Conservation (phyloP, 2,888 invertebrate genomes). For the Yponomeuta sedellus region DNA sequence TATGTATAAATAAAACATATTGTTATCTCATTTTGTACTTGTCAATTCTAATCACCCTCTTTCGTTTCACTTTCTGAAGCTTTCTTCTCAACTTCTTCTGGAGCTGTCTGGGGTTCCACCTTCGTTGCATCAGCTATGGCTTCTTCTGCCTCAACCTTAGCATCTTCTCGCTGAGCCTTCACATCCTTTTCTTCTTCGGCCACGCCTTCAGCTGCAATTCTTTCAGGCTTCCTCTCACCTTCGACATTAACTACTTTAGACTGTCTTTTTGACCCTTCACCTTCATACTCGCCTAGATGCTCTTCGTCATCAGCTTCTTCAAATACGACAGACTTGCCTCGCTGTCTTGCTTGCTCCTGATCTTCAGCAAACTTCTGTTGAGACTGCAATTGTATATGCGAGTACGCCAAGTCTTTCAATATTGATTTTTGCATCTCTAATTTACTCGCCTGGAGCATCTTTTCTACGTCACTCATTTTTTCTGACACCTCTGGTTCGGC, state of each 20-base stretch:
- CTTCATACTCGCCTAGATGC: constrained; percentile 25
- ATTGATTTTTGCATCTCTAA: constrained; percentile 58
- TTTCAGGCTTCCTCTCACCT: neutral
- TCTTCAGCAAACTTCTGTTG: constrained; percentile 12
- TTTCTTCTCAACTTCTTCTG: neutral
- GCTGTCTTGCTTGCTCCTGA: neutral
- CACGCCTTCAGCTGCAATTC: neutral
- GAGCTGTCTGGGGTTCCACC: neutral
- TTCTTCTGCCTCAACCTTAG: neutral
- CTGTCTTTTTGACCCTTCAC: constrained; percentile 12
- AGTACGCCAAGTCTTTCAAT: constrained; percentile 54
- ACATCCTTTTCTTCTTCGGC: neutral
- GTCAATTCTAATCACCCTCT: neutral
- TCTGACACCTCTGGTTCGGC: constrained; percentile 32
- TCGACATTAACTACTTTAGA: neutral
- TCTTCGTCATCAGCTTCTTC: constrained; percentile 18
- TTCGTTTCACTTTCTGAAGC: neutral
- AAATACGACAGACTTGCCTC: constrained; percentile 18
- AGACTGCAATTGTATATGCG: constrained; percentile 30
- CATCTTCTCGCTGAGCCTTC: neutral
- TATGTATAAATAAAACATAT: no score
- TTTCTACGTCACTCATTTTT: constrained; percentile 39
- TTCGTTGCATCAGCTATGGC: neutral
- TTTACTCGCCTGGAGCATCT: constrained; percentile 48
- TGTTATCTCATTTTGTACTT: no score